Base-by-base conservation (phyloP, 37 sponge, comb jelly and placozoan species). In the Petrosia ficiformis region DNA sequence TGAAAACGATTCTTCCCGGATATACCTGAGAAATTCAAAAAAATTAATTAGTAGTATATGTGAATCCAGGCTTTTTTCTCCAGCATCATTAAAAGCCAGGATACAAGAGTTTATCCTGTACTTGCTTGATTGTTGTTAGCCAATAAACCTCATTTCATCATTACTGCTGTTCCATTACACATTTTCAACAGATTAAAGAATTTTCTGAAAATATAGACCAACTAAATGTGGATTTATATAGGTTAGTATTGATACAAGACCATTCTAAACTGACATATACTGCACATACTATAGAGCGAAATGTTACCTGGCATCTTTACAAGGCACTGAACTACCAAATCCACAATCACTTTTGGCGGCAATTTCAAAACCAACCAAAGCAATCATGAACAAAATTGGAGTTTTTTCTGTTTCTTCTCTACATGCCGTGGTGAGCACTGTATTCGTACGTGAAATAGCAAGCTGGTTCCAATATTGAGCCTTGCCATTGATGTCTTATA, bases 341-440 rank as follows among this genome's bases (percentile, higher is more conserved):
- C 87, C 87, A 0, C 87, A 86, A 70, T 70, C 82, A 22, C 59
- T 87, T 0, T 82, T 86, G 4, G 48, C 68, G 25, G 52, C 52
- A 2, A 39, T 80, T 14, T 80, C 81, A 5, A 86, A 80, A 31
- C 63, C 80, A 34, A 86, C 80, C 1, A 80, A 86, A 29, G 11
- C 41, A 2, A 42, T 35, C 35, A 60, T 80, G 30, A 74, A 71
- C 5, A 75, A 65, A 42, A 44, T 86, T 5, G 87, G 87, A 11
- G 69, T 71, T 14, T 86, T 86, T 67, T 80, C 87, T 26, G 87
- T 76, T 40, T 44, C 81, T 30, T 80, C 87, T 57, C 72, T 86
- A 22, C 76, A 80, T 86, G 87, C 87, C 1, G 61, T 76, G 33
- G 87, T n/a, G n/a, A n/a, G n/a, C n/a, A n/a, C n/a, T n/a, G n/a